Base-by-base conservation (phyloP, 2,797 vertebrate species). In the Trachops cirrhosus region DNA sequence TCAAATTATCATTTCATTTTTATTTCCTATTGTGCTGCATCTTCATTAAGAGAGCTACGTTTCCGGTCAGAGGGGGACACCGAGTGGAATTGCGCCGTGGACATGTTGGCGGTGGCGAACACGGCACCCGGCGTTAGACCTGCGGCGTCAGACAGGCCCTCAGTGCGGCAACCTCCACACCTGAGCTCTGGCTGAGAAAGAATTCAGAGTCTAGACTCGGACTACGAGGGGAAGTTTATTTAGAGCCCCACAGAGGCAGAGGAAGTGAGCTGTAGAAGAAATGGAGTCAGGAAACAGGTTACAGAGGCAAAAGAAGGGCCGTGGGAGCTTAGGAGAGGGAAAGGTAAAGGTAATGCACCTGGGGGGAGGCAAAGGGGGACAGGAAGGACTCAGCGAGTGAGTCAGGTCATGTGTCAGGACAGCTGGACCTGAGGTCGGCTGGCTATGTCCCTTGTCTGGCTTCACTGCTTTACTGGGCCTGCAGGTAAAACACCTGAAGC, bases 1-100 rank as follows among this genome's bases (percentile, higher is more conserved):
- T 94, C 91, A 82, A 94, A 95, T 93, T 41, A 95, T 67, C 70
- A 22, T 59, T 96, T 96, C 0, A 0, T 80, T 97, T 95, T 89
- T 93, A 89, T 97, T 86, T 74, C 92, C 5, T 80, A 0, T 52
- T 85, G 78, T 96, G 96, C 59, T 90, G 52, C 68, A 34, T 94
- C 96, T 48, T 78, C 1, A 83, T 92, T 95, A 67, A 34, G 67
- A 96, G n/a, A 86, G 39, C 52, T 94, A 37, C 73, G 67, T 71
- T 93, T 95, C 82, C 91, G 48, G 50, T 95, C 86, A 91, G 86
- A 93, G 95, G 73, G 32, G 54, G 41, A 84, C 92, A 75, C 37
- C 64, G 94, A 95, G 77, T 94, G 46, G 62, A 92, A 54, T 94
- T 39, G 26, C 46, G 37, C 50, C 54, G 84, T 44, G 16, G 87